Evolutionary conservation across 2,113 vertebrate species (phyloP), one percentile per base, ranked within the genome.

Genomic region (Pelecanoides urinatrix): DNA sequence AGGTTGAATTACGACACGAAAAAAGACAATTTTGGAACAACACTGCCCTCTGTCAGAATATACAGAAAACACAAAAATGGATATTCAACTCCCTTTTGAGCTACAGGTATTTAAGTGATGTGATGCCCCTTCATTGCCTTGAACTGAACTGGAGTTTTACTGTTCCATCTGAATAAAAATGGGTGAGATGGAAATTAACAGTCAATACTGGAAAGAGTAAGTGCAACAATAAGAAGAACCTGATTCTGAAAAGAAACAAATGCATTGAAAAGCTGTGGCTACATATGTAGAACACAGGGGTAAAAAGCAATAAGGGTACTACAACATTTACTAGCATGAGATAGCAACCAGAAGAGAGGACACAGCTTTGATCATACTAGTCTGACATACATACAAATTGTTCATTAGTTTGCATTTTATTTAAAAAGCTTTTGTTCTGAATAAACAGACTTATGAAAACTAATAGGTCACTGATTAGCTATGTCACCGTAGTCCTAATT

Each of bases 11-110:
- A 34, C 27, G 73, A 32, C 18, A 38, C 0, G 13, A 85, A 79
- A 90, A 55, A 85, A 1, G 27, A 58, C 50, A 79, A 40, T 79
- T 93, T 91, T 90, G 70, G 73, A 93, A 83, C 96, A 94, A 96
- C 62, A 94, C 81, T 96, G 92, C 90, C 96, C 94, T 93, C 94
- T 96, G 55, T 53, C 90, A 83, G 90, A 73, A 76, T 16, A 83
- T 16, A 66, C 13, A 75, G 70, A 87, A 89, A 96, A 26, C 40
- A 71, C 58, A 83, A 47, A 58, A 90, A n/a, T 11, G 11, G 65
- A 65, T 21, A 38, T 44, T 56, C 20, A 40, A 36, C 11, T 58
- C 45, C 49, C 10, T 62, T 55, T 27, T 70, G 42, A 68, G 17
- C 38, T 52, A 68, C 34, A 32, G 29, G 13, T 32, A 53, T 75